Conservation (phyloP, 2,888 invertebrate species). For the Pyrocoelia pectoralis region DNA sequence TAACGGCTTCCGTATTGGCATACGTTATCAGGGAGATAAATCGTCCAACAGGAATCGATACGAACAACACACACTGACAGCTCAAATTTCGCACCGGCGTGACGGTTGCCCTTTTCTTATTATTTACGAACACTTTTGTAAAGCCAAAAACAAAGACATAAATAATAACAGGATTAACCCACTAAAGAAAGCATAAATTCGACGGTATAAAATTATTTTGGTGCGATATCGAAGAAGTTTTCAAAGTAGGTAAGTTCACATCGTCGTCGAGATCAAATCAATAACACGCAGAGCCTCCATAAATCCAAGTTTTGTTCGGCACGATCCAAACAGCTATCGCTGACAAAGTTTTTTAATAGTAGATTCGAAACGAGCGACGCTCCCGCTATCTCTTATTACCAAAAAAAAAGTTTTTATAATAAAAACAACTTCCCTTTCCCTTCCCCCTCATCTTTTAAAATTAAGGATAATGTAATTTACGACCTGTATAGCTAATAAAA, state of each 20-base stretch:
- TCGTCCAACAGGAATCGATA: constrained; percentile 45
- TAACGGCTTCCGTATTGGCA: constrained; percentile 45
- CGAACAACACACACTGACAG: constrained; percentile 42
- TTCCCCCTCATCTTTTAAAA: constrained; percentile 15
- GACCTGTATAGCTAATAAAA: background rate
- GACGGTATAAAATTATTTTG: constrained; percentile 33
- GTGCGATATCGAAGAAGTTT: constrained; percentile 41
- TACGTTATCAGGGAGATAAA: constrained; percentile 49
- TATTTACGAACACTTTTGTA: constrained; percentile 5
- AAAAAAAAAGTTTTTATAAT: constrained; percentile 50
- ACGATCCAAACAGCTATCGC: constrained; percentile 50
- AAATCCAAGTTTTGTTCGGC: constrained; percentile 48
- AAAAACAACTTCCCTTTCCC: constrained; percentile 45
- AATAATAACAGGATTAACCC: constrained; percentile 38
- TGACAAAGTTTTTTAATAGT: constrained; percentile 56
- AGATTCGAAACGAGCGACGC: constrained; percentile 45
- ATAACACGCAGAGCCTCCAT: constrained; percentile 52
- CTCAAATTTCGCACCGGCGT: constrained; percentile 43
- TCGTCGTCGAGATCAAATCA: constrained; percentile 51
- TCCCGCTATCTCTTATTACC: constrained; percentile 48
- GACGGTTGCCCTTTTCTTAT: constrained; percentile 13
- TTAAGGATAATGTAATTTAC: constrained; percentile 6
- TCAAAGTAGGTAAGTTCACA: constrained; percentile 47
- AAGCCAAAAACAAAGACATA: constrained; percentile 39
- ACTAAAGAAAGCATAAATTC: constrained; percentile 29